phyloP scores from a whole-genome alignment of 2,888 invertebrate genomes.

The Cheilosia impressa region DNA sequence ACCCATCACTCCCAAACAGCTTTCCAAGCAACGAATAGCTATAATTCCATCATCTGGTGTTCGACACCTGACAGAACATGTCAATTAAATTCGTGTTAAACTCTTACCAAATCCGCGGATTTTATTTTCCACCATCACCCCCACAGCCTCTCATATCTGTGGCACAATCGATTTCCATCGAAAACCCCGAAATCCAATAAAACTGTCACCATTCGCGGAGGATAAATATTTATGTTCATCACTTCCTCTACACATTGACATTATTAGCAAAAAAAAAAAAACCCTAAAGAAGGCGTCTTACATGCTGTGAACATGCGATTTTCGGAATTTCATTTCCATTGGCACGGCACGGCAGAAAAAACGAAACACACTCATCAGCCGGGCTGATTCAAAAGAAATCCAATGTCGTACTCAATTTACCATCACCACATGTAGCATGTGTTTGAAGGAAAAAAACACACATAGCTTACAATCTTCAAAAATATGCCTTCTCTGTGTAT shows the following conservation, averaged over 20 bases:
- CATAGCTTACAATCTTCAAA: slow-evolving; percentile 23
- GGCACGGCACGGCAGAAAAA: slow-evolving; percentile 16
- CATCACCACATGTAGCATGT: slow-evolving; percentile 61
- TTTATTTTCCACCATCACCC: not conserved
- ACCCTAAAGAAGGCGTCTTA: slow-evolving; percentile 51
- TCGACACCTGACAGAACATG: not conserved
- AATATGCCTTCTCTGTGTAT: slow-evolving; percentile 28
- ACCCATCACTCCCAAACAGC: no score
- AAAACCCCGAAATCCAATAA: slow-evolving; percentile 64
- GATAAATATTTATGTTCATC: slow-evolving; percentile 63
- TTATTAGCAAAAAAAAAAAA: slow-evolving; percentile 46
- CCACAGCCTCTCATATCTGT: slow-evolving; percentile 3
- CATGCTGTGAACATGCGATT: slow-evolving; percentile 67
- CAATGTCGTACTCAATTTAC: slow-evolving; percentile 53
- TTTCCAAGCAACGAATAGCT: not conserved
- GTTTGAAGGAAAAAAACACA: slow-evolving; percentile 1
- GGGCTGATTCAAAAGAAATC: slow-evolving; percentile 52
- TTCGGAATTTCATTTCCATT: slow-evolving; percentile 29
- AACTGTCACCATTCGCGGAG: slow-evolving; percentile 66
- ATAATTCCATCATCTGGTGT: not conserved
- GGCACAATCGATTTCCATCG: slow-evolving; percentile 47
- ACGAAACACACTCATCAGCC: slow-evolving; percentile 22
- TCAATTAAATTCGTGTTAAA: slow-evolving; percentile 29
- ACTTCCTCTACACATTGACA: slow-evolving; percentile 57
- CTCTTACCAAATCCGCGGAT: slow-evolving; percentile 17